These are phyloP conservation scores for Apistogramma diplotaenia DNA, from an alignment of 2,113 vertebrate species.

Conservation along the genomic window DNA sequence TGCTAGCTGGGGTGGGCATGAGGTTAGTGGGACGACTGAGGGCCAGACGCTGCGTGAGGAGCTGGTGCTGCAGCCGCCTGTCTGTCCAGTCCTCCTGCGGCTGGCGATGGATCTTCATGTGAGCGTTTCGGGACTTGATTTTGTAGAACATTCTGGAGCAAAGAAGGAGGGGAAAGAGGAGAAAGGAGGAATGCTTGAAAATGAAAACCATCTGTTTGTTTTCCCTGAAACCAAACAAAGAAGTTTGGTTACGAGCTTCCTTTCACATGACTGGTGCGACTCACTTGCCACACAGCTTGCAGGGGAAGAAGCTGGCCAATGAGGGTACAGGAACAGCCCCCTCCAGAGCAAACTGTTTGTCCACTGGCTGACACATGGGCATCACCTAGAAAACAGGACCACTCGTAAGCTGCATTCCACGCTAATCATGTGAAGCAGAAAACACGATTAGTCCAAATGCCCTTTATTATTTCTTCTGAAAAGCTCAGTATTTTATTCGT, in stretches of 20 bases:
- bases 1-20: conserved; percentile 45
- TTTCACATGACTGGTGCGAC: conserved; percentile 37
- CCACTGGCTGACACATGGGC: conserved; percentile 41
- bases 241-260: background rate
- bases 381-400: conserved; percentile 49
- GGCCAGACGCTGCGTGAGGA: conserved; percentile 59
- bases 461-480: background rate
- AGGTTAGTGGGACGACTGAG: conserved; percentile 52
- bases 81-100: conserved; percentile 74
- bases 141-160: conserved; percentile 80
- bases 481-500: background rate
- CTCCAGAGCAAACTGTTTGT: conserved; percentile 40
- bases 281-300: conserved; percentile 84
- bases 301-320: conserved; percentile 77
- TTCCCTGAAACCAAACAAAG: background rate
- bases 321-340: conserved; percentile 54
- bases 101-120: conserved; percentile 85
- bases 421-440: background rate
- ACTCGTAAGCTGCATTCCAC: conserved; percentile 30
- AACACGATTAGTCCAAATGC: background rate
- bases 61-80: conserved; percentile 64
- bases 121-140: conserved; percentile 83
- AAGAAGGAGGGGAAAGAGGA: background rate
- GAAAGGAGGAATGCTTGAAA: background rate
- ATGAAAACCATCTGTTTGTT: conserved; percentile 41